Percentiles rank a stretch among this genome's conserved stretches.
Evolutionary conservation across 2,113 vertebrate species (phyloP).

Genomic region (Triplophysa dalaica): DNA sequence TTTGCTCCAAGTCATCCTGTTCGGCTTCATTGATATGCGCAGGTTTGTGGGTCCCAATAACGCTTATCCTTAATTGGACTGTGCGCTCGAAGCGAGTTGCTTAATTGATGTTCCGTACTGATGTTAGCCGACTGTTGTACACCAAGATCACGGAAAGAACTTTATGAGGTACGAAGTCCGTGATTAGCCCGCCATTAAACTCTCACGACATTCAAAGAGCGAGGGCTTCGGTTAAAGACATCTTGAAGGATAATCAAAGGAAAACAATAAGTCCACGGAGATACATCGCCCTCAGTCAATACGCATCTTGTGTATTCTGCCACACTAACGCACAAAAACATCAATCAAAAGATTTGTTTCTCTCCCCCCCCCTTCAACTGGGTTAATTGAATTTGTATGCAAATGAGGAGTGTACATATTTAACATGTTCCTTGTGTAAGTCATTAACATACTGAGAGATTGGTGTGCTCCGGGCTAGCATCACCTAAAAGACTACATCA

Average conservation of each 20-base stretch:
- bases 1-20: conserved; percentile 1
- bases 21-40: conserved; percentile 50
- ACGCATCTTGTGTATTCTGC: conserved; percentile 43
- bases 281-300: conserved; percentile 17
- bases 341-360: conserved; percentile 71
- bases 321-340: conserved; percentile 58
- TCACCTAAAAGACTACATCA: conserved; percentile 74
- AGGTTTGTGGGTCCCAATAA: conserved; percentile 55
- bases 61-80: conserved; percentile 55
- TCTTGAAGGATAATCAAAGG: conserved; percentile 32
- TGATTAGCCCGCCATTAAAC: conserved; percentile 16
- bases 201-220: background rate
- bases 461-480: conserved; percentile 72
- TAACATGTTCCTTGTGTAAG: conserved; percentile 75
- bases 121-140: background rate
- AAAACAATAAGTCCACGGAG: background rate
- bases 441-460: conserved; percentile 79
- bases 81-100: conserved; percentile 53
- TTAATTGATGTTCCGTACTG: conserved; percentile 35
- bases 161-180: conserved; percentile 28
- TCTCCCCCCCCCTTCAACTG: conserved; percentile 37
- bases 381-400: conserved; percentile 82
- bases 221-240: conserved; percentile 12
- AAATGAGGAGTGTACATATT: conserved; percentile 75
- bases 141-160: conserved; percentile 19